Conservation (phyloP, 2,797 vertebrate genomes). For the Pangasius djambal region DNA sequence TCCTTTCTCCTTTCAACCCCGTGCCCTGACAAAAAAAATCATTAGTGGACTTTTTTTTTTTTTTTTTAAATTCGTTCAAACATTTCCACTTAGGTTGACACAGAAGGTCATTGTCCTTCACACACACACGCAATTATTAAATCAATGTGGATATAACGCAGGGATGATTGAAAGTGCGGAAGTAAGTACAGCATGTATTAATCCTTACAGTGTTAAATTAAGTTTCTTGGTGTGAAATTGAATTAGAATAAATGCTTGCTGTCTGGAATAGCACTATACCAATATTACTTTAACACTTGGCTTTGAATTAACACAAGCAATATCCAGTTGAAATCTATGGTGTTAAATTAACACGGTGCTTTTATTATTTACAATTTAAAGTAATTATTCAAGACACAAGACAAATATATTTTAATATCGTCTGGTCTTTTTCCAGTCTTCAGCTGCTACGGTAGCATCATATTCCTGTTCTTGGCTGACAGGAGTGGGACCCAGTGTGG, state of each 20-base stretch:
- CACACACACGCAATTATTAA: background rate
- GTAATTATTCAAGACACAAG: background rate
- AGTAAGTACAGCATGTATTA: background rate
- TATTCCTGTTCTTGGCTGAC: too few species aligned
- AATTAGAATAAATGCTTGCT: background rate
- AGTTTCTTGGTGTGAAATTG: background rate
- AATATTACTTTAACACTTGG: background rate
- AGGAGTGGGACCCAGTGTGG: too few species aligned
- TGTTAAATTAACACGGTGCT: background rate
- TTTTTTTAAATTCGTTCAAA: background rate
- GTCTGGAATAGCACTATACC: background rate
- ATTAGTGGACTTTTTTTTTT: background rate
- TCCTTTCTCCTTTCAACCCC: constrained; percentile 6
- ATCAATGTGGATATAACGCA: background rate
- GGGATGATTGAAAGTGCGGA: background rate
- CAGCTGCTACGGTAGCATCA: too few species aligned
- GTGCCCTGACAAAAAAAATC: background rate
- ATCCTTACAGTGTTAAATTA: background rate
- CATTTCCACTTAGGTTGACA: background rate
- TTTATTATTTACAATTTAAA: background rate
- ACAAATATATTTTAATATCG: background rate
- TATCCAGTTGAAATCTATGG: too few species aligned
- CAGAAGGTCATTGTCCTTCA: constrained; percentile 20
- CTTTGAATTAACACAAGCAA: background rate
- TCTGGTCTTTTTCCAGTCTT: background rate